Percentiles rank a stretch among this genome's conserved stretches.
These are phyloP conservation scores for Premnoplex brunnescens DNA, from an alignment of 2,797 vertebrate species.

Conservation along the genomic window DNA sequence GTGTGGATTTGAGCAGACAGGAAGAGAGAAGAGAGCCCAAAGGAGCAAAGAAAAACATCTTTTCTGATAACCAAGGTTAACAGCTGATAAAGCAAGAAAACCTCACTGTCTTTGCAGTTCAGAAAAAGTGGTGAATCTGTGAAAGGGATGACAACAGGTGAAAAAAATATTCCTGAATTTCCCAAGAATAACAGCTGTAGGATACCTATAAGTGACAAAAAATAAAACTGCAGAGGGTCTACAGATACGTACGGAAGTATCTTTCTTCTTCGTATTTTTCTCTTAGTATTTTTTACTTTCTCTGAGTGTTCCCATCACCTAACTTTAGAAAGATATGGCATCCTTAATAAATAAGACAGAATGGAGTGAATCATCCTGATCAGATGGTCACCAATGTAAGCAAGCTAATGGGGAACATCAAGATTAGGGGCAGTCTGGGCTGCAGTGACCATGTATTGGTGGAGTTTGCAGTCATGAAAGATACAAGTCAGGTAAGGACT, in stretches of 20 bases:
- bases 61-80: background rate
- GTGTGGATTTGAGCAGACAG: background rate
- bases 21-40: background rate
- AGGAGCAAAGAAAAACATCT: background rate
- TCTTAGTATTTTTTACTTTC: background rate
- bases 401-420: too few relatives aligned
- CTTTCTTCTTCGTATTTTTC: background rate
- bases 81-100: background rate
- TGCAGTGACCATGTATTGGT: background rate
- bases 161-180: background rate
- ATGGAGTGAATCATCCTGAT: background rate
- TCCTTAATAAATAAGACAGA: background rate
- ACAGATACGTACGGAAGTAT: background rate
- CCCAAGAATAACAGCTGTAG: background rate
- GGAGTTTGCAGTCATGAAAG: background rate
- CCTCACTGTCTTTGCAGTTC: background rate
- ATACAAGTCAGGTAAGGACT: background rate
- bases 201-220: background rate
- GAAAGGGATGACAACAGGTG: background rate
- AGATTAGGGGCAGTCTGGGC: background rate
- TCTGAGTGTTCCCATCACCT: background rate
- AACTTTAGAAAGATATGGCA: background rate
- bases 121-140: background rate
- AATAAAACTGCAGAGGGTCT: background rate
- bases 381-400: background rate